Evolutionary conservation across 2,113 vertebrate genomes (phyloP).

Genomic region (Salvelinus sp.): DNA sequence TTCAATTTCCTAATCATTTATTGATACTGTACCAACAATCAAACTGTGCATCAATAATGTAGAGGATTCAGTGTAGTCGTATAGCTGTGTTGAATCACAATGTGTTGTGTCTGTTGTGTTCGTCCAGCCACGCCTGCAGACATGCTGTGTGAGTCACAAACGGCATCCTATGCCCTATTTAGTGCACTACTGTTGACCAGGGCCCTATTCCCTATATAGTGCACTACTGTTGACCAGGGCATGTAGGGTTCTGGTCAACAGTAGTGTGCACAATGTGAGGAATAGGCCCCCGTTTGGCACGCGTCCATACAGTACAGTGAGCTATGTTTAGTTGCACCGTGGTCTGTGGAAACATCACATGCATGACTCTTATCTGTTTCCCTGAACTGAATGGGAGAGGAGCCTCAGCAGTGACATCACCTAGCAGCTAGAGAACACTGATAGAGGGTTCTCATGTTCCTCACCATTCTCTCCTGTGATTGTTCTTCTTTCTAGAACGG

Average conservation of each 20-base stretch:
- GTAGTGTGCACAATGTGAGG: too few relatives aligned
- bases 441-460: too few relatives aligned
- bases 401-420: neutral
- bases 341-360: slow-evolving; percentile 40
- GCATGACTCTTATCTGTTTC: slow-evolving; percentile 49
- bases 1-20: slow-evolving; percentile 58
- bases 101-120: slow-evolving; percentile 47
- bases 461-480: too few relatives aligned
- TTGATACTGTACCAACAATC: slow-evolving; percentile 61
- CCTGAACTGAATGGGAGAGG: slow-evolving; percentile 44
- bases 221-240: too few relatives aligned
- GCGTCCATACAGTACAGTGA: too few relatives aligned
- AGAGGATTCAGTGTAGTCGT: slow-evolving; percentile 56
- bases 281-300: too few relatives aligned
- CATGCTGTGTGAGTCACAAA: slow-evolving; percentile 40
- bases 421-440: too few relatives aligned
- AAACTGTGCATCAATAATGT: slow-evolving; percentile 75
- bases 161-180: too few relatives aligned
- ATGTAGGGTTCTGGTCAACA: too few relatives aligned
- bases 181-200: too few relatives aligned
- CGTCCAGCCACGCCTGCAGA: slow-evolving; percentile 57
- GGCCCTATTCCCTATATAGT: too few relatives aligned
- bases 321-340: slow-evolving; percentile 58
- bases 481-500: too few relatives aligned
- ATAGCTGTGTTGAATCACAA: slow-evolving; percentile 66